Evolutionary conservation across 1,140 invertebrate species (phyloP), one percentile per base, ranked within the genome.

Genomic region (Drosophila kepulauana): DNA sequence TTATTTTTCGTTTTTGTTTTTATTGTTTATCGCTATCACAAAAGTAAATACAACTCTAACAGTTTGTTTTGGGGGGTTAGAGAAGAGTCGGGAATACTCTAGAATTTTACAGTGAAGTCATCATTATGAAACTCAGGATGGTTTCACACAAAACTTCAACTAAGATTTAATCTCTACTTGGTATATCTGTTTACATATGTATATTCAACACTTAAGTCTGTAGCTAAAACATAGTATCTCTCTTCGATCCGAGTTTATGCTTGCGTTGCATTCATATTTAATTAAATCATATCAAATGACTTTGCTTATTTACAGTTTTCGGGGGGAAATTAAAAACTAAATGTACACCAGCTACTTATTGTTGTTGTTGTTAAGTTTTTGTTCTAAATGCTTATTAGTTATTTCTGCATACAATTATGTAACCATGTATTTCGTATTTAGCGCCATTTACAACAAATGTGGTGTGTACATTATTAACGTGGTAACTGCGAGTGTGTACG

Each of bases 1-100:
- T 87, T 72, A 25, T 72, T 63, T 63, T 7, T 38, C 35, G 8
- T 38, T 38, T 15, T 82, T 79, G 59, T 76, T 75, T 81, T 86
- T 86, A 88, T 89, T 89, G 80, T 87, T 87, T 84, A 78, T 84
- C 66, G 74, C 80, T 87, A 87, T 87, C 84, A 87, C 84, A 87
- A 87, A 87, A 88, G 84, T 87, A 87, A 87, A 87, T 87, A 87
- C 85, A 87, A 80, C 81, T 87, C 81, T 69, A 89, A 86, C 76
- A 68, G 25, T 38, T 43, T 20, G 7, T 38, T 38, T 38, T 11
- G 35, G 43, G 7, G 8, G 38, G 58, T 48, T 41, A 79, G 79
- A 61, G 57, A 25, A 54, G 51, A 72, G 68, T 49, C 13, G 20
- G 15, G 33, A 59, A 13, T 69, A 57, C 58, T 33, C 56, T 43